Evolutionary conservation across 2,888 invertebrate genomes (phyloP), one percentile per base, ranked within the genome.

Genomic region (Teleogryllus oceanicus): DNA sequence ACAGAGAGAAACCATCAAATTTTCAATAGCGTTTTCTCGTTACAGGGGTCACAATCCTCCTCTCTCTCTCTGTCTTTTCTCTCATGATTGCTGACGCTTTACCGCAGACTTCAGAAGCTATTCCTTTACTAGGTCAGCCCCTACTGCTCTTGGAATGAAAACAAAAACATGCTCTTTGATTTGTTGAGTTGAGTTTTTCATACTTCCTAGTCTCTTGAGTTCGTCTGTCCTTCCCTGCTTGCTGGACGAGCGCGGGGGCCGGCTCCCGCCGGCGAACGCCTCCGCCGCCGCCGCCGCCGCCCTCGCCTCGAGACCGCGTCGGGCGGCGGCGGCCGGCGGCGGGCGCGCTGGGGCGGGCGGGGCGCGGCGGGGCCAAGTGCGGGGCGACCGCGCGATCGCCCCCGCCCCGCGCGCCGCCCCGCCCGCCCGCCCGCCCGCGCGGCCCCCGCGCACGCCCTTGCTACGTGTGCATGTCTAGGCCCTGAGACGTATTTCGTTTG

Each of bases 91-190:
- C 89, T 49, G 89, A 89, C 83, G 88, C 89, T 79, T 88, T 89
- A 85, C 90, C 90, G 77, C 89, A 89, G 78, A 90, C 90, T 75
- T 90, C 90, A 78, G 89, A 89, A 84, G 89, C 89, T 51, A 88
- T 90, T 81, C 90, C 90, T 74, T 86, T 90, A 74, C 89, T 90
- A 85, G 90, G 89, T 87, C 84, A 84, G 85, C 83, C 80, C 82
- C 82, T 81, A 79, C 79, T 81, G 81, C 80, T 83, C 81, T 83
- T 81, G 79, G 81, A 82, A 82, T 82, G 82, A 81, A 80, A 80
- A 81, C 80, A 77, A 81, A 82, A 81, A 81, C 77, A 80, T 81
- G 77, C 81, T 77, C 79, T 78, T 81, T 82, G 79, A 77, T 80
- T 81, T 82, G 79, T 81, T 82, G 79, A 77, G 80, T 81, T 82